Percentiles rank a stretch among this genome's conserved stretches.
These are phyloP conservation scores for Clarias pachynema DNA, from an alignment of 2,797 vertebrate genomes.

Conservation along the genomic window DNA sequence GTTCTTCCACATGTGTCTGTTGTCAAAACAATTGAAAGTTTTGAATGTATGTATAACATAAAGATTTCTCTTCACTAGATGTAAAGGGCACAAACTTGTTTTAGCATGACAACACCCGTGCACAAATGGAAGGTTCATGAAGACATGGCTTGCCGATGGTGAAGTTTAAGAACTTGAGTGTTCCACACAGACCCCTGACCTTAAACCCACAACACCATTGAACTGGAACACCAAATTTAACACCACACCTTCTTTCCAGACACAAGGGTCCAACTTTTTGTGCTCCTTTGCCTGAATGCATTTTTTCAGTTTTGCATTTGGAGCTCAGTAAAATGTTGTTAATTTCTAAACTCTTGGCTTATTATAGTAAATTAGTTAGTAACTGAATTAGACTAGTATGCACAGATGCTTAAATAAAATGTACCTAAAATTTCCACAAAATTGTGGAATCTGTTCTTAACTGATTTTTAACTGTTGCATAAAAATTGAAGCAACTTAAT, in stretches of 20 bases:
- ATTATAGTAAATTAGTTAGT: background rate
- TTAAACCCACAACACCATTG: background rate
- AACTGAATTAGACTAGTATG: background rate
- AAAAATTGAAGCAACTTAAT: conserved; percentile 28
- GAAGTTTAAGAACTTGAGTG: background rate
- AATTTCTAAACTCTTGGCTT: background rate
- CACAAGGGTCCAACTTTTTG: background rate
- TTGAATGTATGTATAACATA: background rate
- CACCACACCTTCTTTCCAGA: background rate
- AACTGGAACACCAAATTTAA: background rate
- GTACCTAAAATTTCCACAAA: background rate
- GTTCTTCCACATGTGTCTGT: background rate
- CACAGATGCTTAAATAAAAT: background rate
- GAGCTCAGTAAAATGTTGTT: background rate
- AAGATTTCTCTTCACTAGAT: background rate
- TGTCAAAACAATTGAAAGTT: background rate
- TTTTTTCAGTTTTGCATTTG: background rate
- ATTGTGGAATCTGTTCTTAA: background rate
- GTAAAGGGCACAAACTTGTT: background rate
- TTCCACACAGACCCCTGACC: too few relatives aligned
- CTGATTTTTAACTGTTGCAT: background rate
- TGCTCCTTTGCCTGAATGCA: background rate
- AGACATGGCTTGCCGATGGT: background rate
- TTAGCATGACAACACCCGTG: background rate
- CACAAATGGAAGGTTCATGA: background rate